Evolutionary conservation across 1,140 invertebrate genomes (phyloP).

Genomic region (Rhysida immarginata): DNA sequence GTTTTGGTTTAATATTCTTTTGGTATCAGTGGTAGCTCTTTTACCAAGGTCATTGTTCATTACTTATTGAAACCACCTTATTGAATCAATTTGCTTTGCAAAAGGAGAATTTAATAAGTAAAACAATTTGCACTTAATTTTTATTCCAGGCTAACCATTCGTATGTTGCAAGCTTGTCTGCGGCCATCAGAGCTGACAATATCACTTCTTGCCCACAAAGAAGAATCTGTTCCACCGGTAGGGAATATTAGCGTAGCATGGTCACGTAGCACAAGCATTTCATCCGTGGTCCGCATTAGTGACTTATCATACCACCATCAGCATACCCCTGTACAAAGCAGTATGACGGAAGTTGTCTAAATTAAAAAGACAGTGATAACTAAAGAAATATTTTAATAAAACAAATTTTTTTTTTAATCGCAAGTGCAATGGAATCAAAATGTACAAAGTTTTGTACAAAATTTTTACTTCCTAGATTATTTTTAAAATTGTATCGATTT

Average conservation of each 20-base stretch:
- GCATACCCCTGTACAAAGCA: too few relatives aligned
- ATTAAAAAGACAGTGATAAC: too few relatives aligned
- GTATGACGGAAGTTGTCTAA: too few relatives aligned
- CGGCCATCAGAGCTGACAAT: not conserved
- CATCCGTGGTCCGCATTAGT: conserved; percentile 1
- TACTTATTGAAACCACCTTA: too few relatives aligned
- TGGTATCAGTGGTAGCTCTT: conserved; percentile 59
- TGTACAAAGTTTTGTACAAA: too few relatives aligned
- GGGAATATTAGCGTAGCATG: conserved; percentile 5
- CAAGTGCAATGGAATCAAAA: too few relatives aligned
- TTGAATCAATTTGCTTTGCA: too few relatives aligned
- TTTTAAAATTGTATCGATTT: too few relatives aligned
- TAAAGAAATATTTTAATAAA: too few relatives aligned
- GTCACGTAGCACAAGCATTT: conserved; percentile 4
- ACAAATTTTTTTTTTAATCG: too few relatives aligned
- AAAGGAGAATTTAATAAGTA: too few relatives aligned
- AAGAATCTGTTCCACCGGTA: not conserved
- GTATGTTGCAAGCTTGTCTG: not conserved
- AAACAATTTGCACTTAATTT: not conserved
- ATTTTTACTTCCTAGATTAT: too few relatives aligned
- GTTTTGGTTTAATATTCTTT: conserved; percentile 63
- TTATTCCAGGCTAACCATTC: conserved; percentile 3
- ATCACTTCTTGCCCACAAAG: not conserved
- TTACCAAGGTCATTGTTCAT: conserved; percentile 56
- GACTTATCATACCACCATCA: not conserved